phyloP scores from a whole-genome alignment of 2,888 invertebrate genomes.

The Parnassius smintheus region DNA sequence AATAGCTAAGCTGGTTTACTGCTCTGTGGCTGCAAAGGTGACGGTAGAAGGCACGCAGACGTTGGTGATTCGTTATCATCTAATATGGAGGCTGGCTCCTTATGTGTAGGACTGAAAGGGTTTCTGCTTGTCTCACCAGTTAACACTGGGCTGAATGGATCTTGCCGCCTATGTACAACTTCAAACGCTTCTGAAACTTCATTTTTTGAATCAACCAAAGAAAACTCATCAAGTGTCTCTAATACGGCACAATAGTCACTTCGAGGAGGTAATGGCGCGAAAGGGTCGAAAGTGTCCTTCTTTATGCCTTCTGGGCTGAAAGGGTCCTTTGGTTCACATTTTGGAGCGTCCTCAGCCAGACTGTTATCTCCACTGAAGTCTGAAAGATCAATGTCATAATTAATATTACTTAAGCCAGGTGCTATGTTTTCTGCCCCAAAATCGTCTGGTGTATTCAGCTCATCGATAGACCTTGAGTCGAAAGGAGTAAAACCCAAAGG shows the following conservation, averaged over 20 bases:
- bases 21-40: conserved; percentile 80
- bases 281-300: conserved; percentile 42
- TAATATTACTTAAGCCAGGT: conserved; percentile 85
- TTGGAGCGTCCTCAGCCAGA: conserved; percentile 78
- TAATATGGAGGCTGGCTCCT: conserved; percentile 53
- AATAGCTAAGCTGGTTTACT: conserved; percentile 45
- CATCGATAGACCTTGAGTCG: conserved; percentile 81
- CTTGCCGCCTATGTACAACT: conserved; percentile 48
- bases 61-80: conserved; percentile 69
- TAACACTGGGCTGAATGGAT: conserved; percentile 38
- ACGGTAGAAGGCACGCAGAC: conserved; percentile 76
- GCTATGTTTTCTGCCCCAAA: conserved; percentile 74
- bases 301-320: conserved; percentile 78
- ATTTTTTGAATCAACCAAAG: conserved; percentile 47
- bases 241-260: conserved; percentile 41
- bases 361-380: conserved; percentile 88
- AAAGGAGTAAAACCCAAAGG: conserved; percentile 79
- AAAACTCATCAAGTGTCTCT: conserved; percentile 66
- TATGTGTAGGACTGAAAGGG: conserved; percentile 32
- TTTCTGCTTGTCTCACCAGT: conserved; percentile 26
- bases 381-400: conserved; percentile 89
- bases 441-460: conserved; percentile 83
- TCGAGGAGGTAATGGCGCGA: conserved; percentile 32
- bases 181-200: conserved; percentile 55
- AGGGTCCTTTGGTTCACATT: conserved; percentile 70